Base-by-base conservation (phyloP, 2,888 invertebrate genomes). In the Stenchaetothrips biformis region DNA sequence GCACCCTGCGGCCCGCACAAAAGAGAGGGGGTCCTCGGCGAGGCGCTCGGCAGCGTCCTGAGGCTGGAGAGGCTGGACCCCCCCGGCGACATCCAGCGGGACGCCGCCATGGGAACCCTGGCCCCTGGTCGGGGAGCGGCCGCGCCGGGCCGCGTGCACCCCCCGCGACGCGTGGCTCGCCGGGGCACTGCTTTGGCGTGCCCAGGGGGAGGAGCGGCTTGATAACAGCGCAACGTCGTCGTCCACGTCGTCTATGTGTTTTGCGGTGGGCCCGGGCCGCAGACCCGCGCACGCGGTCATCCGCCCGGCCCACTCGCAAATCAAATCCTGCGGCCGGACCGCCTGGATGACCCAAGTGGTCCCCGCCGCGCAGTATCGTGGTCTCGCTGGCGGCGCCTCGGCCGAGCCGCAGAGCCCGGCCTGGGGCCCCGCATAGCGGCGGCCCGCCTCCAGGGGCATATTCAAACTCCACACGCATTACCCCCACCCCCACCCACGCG, bases 391-490 rank as follows among this genome's bases (percentile, higher is more conserved):
- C 18, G 53, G 53, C 18, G 53, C 53, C 53, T 16, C 53, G 53
- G 53, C 16, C 53, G 4, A 18, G 53, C 9, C 53, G 53, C 53
- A 6, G 53, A 53, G 53, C 13, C 13, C 53, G 53, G 53, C 8
- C 13, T 18, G 53, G 53, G 18, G 53, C 8, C 13, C 6, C 11
- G 13, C 49, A 49, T 49, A 11, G 8, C 7, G 53, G 53, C 53
- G 6, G 16, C 53, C 9, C 53, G 53, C 67, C 67, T 74, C 67
- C 67, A 21, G 67, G 67, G 67, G 67, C 67, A 74, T 74, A 74
- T 74, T 74, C 67, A 74, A 74, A 74, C 67, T 74, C 67, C 67
- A 1, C 21, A 11, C 67, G 25, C 67, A 74, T 25, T 21, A 21
- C 25, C 53, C 53, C 9, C 7, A 6, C 53, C 53, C 53, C 53